Base-by-base conservation (phyloP, 2,797 vertebrate genomes). In the Alectoris magna region DNA sequence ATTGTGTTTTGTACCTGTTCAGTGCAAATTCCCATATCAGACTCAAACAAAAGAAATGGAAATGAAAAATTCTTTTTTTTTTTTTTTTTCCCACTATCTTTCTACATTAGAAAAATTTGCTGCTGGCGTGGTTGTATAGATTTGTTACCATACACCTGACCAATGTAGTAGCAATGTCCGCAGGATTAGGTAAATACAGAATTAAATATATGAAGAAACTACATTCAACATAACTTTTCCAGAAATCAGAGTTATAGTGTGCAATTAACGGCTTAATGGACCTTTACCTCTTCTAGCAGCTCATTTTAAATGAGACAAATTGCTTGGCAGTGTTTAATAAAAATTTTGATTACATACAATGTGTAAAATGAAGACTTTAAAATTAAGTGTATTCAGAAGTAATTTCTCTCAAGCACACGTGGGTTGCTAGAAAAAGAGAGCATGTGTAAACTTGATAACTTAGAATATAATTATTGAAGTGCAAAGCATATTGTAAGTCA, bases 261-360 rank as follows among this genome's bases (percentile, higher is more conserved):
- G 72, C 84, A 95, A 95, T 95, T 96, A 95, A 91, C 70, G 66
- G 62, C 67, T 91, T 92, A 96, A 96, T 95, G 91, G 94, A 80
- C 88, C 90, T 93, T 89, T 88, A 81, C 59, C 36, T 96, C 87
- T 90, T 94, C 90, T 77, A 90, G 88, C 86, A 75, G 51, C 63
- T 95, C 24, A 64, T 91, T 96, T 94, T 89, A 94, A 96, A 95
- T 85, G 81, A 95, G 91, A 94, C 78, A 94, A 84, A 95, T 95
- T 93, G 75, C 84, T 91, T 91, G 78, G 75, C 84, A 80, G 43
- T 73, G 67, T 81, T 96, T 95, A 94, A 94, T 95, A 96, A 91
- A 88, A 95, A 81, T 34, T 87, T 91, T 94, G 88, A 95, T 95
- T 95, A 39, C 60, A 78, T 85, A 48, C 39, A 91, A 63, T 56